Evolutionary conservation across 2,113 vertebrate species (phyloP).

Genomic region (Zapornia atra): DNA sequence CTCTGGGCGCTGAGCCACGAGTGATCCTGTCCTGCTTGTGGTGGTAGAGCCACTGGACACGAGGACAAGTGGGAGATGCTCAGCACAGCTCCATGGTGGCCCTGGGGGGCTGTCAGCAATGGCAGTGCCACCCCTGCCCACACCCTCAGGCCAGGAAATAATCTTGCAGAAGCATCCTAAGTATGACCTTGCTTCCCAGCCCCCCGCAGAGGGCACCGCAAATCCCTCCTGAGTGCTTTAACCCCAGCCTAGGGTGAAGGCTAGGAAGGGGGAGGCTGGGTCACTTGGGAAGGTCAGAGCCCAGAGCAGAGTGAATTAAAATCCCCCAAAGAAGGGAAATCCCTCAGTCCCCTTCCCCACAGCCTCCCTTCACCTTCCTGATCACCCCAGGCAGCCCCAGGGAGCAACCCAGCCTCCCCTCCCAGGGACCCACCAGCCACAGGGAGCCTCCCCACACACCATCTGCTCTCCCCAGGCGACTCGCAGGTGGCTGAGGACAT

Average conservation of each 20-base stretch:
- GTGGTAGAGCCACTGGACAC: rapidly evolving
- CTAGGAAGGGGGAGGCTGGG: not conserved
- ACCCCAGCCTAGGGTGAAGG: slow-evolving; percentile 1
- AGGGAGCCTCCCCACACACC: not conserved
- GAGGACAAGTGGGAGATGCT: not conserved
- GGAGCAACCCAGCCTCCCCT: not conserved
- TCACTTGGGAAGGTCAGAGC: not conserved
- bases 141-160: not conserved
- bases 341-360: not conserved
- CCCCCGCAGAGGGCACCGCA: not conserved
- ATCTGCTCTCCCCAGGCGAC: not conserved
- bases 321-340: not conserved
- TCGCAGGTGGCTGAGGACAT: not conserved
- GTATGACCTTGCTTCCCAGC: not conserved
- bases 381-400: not conserved
- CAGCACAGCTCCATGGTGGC: rapidly evolving
- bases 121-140: not conserved
- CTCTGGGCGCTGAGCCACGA: not conserved
- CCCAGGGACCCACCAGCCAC: rapidly evolving
- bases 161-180: not conserved
- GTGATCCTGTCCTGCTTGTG: rapidly evolving
- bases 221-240: slow-evolving; percentile 29
- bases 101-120: not conserved
- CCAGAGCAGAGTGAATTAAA: not conserved
- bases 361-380: not conserved